Percentiles rank a stretch among this genome's conserved stretches.
phyloP scores from a whole-genome alignment of 92 coral and sea anemone species.

The Umimayanthus kanabou region DNA sequence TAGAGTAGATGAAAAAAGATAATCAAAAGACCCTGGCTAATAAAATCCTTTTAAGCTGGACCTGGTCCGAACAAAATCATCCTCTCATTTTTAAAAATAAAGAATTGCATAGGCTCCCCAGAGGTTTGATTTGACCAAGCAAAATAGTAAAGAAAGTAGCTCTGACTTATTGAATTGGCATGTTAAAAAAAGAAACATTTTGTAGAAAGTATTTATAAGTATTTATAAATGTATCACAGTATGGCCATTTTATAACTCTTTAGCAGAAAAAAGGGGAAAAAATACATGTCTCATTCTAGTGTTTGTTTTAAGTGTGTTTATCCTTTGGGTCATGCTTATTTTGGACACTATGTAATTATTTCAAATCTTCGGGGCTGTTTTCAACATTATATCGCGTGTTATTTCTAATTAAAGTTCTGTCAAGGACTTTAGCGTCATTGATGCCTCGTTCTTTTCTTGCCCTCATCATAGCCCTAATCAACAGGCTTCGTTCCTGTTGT shows the following conservation, averaged over 20 bases:
- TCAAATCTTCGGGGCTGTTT: conserved; percentile 11
- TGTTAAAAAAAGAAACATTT: not conserved
- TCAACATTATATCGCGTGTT: conserved; percentile 14
- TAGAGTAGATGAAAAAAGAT: not conserved
- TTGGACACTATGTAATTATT: not conserved
- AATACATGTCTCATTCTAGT: not conserved
- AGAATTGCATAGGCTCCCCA: not conserved
- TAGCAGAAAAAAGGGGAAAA: not conserved
- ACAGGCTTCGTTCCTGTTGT: conserved; percentile 4
- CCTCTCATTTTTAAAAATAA: not conserved
- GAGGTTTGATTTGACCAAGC: not conserved
- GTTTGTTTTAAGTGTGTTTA: too few species aligned
- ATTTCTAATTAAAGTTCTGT: conserved; percentile 12
- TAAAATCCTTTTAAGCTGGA: not conserved
- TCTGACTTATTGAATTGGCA: not conserved
- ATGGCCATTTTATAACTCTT: not conserved
- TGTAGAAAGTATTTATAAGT: not conserved
- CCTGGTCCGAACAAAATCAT: too few species aligned
- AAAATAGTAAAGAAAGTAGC: not conserved
- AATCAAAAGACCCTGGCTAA: not conserved
- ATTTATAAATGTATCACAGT: not conserved
- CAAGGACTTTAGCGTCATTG: not conserved
- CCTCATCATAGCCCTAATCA: conserved; percentile 23
- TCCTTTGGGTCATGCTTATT: not conserved
- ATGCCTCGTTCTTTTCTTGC: conserved; percentile 14